A percentile compares a stretch with the other conserved stretches of the same genome.
phyloP scores from a whole-genome alignment of 2,113 vertebrate species.

The Nymphicus hollandicus region DNA sequence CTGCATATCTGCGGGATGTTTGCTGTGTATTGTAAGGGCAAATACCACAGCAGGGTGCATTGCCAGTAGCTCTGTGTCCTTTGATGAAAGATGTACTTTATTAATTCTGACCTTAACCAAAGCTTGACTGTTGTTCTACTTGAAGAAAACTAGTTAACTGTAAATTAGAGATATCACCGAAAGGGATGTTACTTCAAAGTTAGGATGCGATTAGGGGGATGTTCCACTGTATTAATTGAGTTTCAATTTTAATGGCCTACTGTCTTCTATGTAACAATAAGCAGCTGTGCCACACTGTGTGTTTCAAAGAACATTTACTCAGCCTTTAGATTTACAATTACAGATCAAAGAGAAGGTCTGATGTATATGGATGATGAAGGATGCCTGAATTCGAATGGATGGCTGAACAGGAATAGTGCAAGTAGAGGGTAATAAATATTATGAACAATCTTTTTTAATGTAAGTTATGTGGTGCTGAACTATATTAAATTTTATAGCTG shows the following conservation, averaged over 20 bases:
- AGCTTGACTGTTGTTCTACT: neutral
- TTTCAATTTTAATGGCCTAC: conserved; percentile 51
- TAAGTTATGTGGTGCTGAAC: neutral
- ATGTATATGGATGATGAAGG: neutral
- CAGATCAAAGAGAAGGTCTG: conserved; percentile 43
- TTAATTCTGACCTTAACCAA: conserved; percentile 35
- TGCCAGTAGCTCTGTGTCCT: neutral
- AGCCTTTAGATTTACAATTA: conserved; percentile 46
- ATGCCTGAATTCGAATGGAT: conserved; percentile 35
- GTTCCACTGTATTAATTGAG: conserved; percentile 43
- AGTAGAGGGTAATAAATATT: conserved; percentile 10
- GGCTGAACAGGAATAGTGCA: neutral
- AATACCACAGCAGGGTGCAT: neutral
- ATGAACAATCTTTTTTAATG: neutral
- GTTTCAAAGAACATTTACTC: conserved; percentile 51
- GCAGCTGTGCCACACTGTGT: conserved; percentile 23
- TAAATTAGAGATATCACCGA: conserved; percentile 9
- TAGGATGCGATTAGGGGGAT: conserved; percentile 22
- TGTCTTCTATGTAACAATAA: conserved; percentile 49
- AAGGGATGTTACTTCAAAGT: conserved; percentile 40
- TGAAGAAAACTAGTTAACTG: conserved; percentile 25
- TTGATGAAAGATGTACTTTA: conserved; percentile 10
- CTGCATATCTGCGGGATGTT: neutral
- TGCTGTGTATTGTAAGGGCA: neutral
- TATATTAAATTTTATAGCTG: conserved; percentile 25